These are phyloP conservation scores for Ptychochromis oligacanthus DNA, from an alignment of 2,113 vertebrate species.

Conservation along the genomic window DNA sequence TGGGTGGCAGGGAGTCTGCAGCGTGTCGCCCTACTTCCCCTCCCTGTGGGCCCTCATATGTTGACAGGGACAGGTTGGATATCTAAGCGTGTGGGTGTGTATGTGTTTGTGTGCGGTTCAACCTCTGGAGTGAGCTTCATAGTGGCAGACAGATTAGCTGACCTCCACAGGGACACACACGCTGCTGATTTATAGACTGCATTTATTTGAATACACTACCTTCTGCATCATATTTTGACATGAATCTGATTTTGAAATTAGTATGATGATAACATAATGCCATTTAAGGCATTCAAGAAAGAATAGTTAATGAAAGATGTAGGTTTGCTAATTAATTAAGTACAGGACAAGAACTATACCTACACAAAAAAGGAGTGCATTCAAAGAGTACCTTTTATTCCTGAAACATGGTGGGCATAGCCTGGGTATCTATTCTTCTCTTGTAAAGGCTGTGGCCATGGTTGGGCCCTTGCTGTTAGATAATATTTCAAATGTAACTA, in stretches of 20 bases:
- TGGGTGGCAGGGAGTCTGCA: conserved; percentile 39
- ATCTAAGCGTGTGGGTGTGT: neutral
- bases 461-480: neutral
- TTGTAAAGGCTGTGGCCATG: neutral
- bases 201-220: neutral
- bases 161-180: conserved; percentile 15
- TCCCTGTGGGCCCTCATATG: conserved; percentile 36
- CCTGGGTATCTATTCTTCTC: neutral
- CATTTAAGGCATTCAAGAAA: neutral
- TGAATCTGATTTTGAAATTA: neutral
- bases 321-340: neutral
- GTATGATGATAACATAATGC: neutral
- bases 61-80: neutral
- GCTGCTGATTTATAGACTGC: neutral
- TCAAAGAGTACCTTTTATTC: neutral
- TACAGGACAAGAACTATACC: neutral
- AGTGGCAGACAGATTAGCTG: conserved; percentile 13
- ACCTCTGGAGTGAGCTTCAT: conserved; percentile 25
- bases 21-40: conserved; percentile 42
- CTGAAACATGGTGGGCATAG: neutral
- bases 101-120: neutral
- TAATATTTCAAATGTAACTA: neutral
- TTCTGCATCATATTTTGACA: neutral
- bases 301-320: neutral
- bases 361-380: neutral